Conservation (phyloP, 1,140 invertebrate species). For the Triops cancriformis region DNA sequence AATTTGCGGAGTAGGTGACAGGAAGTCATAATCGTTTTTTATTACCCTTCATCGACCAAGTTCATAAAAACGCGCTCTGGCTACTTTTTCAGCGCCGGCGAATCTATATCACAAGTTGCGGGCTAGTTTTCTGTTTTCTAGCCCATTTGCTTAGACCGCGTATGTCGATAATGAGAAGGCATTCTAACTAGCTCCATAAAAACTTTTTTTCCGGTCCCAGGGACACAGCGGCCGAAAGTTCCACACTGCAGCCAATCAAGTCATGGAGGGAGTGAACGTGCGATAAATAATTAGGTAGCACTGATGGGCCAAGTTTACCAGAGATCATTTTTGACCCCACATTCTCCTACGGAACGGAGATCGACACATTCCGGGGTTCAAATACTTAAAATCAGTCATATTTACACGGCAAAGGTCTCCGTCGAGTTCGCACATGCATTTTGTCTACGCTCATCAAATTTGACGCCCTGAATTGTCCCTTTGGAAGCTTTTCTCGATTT, state of each 20-base stretch:
- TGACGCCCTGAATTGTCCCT: too few species aligned
- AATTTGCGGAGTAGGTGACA: constrained; percentile 9
- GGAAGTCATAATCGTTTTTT: constrained; percentile 14
- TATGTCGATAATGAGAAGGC: neutral
- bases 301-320: too few species aligned
- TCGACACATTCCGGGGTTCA: too few species aligned
- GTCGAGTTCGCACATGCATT: too few species aligned
- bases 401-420: too few species aligned
- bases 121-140: neutral
- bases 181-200: neutral
- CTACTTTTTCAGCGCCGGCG: neutral
- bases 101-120: neutral
- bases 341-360: too few species aligned
- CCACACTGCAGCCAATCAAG: neutral
- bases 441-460: too few species aligned
- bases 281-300: neutral
- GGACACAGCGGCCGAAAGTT: neutral
- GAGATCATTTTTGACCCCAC: too few species aligned
- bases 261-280: neutral
- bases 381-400: too few species aligned
- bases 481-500: too few species aligned
- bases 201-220: neutral
- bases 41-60: constrained; percentile 10
- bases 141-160: neutral
- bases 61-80: neutral